These are phyloP conservation scores for Dicrurus megarhynchus DNA, from an alignment of 2,113 vertebrate species.

Conservation along the genomic window DNA sequence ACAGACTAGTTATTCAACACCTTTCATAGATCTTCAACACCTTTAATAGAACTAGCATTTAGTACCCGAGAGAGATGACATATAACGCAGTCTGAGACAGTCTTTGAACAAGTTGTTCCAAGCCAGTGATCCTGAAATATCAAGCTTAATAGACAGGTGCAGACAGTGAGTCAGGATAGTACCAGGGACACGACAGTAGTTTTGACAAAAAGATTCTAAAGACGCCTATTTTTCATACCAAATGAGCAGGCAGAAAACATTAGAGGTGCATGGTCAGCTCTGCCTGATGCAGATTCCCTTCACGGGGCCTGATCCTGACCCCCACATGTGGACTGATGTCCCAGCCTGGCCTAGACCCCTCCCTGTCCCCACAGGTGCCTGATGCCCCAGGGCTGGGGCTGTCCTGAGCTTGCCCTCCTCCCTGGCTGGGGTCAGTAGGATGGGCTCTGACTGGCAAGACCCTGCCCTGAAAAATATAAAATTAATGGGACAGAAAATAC, in stretches of 20 bases:
- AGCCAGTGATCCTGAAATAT: neutral
- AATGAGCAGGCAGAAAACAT: neutral
- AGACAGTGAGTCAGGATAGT: neutral
- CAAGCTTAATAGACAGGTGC: neutral
- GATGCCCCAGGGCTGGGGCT: neutral
- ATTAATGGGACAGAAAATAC: neutral
- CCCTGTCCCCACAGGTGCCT: neutral
- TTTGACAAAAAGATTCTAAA: neutral
- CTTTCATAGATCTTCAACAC: neutral
- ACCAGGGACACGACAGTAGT: neutral
- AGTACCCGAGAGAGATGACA: neutral
- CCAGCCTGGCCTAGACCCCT: neutral
- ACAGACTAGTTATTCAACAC: neutral
- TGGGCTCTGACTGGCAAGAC: neutral
- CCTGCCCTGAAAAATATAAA: neutral
- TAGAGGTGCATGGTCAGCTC: neutral
- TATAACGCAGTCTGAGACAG: neutral
- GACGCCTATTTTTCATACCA: neutral
- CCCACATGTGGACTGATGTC: too few relatives aligned
- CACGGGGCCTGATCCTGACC: neutral
- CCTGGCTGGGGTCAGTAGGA: neutral
- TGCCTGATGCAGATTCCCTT: neutral
- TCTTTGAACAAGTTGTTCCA: neutral
- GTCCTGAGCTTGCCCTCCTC: too few relatives aligned
- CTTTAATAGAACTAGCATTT: neutral